Conservation (phyloP, 1,140 invertebrate species). For the Tribolium castaneum region DNA sequence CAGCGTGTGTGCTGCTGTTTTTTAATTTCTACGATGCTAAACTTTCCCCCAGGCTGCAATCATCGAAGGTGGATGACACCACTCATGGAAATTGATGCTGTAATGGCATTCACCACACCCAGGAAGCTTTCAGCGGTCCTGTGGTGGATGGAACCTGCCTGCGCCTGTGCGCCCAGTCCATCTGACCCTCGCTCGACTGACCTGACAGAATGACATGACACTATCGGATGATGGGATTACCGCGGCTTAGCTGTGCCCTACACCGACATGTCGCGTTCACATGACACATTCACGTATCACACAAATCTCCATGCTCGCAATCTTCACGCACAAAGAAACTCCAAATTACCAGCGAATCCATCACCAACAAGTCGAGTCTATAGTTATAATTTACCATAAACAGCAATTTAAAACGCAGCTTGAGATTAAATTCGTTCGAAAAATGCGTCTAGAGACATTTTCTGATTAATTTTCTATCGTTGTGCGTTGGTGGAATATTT, state of each 20-base stretch:
- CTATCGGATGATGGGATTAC: conserved; percentile 63
- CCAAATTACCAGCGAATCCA: not conserved
- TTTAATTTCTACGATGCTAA: not conserved
- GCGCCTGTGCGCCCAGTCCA: conserved; percentile 44
- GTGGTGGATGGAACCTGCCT: conserved; percentile 43
- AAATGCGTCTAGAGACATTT: no score
- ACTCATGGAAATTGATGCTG: conserved; percentile 35
- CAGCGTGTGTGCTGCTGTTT: not conserved
- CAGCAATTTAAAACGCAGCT: no score
- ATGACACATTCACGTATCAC: conserved; percentile 50
- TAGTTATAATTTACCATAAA: no score
- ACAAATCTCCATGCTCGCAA: conserved; percentile 17
- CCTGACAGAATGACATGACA: conserved; percentile 63
- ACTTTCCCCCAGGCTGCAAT: not conserved
- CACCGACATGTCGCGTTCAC: conserved; percentile 57
- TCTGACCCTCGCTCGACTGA: conserved; percentile 53
- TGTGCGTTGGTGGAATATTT: not conserved
- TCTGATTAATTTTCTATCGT: not conserved
- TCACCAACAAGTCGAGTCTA: not conserved
- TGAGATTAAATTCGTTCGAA: no score
- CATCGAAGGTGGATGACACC: not conserved
- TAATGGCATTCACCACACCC: conserved; percentile 51
- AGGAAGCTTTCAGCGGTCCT: conserved; percentile 39
- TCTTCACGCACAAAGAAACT: not conserved
- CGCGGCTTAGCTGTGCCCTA: conserved; percentile 59